Evolutionary conservation across 2,113 vertebrate species (phyloP).

Genomic region (Chlorodrepanis virens): DNA sequence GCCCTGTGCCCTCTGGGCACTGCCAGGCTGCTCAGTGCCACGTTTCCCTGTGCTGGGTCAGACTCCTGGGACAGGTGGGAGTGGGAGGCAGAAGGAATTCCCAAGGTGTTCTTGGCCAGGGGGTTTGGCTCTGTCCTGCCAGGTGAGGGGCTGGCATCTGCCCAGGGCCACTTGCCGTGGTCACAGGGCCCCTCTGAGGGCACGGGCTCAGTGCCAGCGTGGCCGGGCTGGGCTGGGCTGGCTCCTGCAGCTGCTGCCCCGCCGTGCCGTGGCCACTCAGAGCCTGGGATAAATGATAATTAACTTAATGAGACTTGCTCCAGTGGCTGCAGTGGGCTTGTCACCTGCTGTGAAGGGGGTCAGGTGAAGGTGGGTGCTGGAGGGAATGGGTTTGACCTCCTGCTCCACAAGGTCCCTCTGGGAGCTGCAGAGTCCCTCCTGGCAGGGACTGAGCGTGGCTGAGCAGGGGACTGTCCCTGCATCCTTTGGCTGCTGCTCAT

Average conservation of each 20-base stretch:
- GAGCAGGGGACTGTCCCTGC: not conserved
- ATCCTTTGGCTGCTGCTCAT: rapidly evolving
- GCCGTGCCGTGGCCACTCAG: rapidly evolving
- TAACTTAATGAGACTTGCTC: not conserved
- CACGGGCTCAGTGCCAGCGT: rapidly evolving
- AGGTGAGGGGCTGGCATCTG: not conserved
- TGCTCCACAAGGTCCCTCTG: not conserved
- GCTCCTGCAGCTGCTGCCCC: not conserved
- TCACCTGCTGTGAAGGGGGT: rapidly evolving
- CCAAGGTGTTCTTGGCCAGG: rapidly evolving
- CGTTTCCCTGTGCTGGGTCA: not conserved
- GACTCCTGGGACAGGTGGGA: rapidly evolving
- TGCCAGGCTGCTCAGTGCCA: not conserved
- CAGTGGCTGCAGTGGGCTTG: rapidly evolving
- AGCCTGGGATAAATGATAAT: too few relatives aligned
- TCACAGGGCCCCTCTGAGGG: not conserved
- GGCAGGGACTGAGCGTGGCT: rapidly evolving
- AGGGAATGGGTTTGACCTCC: rapidly evolving
- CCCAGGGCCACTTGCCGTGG: rapidly evolving
- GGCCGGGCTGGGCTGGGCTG: not conserved
- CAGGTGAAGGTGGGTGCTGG: not conserved
- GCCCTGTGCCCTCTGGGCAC: too few relatives aligned
- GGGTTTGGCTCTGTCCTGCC: not conserved
- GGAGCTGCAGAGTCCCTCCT: rapidly evolving
- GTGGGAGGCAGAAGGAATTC: not conserved